phyloP scores from a whole-genome alignment of 35 echinoderm and acorn worm species.

The Stichopus chloronotus region DNA sequence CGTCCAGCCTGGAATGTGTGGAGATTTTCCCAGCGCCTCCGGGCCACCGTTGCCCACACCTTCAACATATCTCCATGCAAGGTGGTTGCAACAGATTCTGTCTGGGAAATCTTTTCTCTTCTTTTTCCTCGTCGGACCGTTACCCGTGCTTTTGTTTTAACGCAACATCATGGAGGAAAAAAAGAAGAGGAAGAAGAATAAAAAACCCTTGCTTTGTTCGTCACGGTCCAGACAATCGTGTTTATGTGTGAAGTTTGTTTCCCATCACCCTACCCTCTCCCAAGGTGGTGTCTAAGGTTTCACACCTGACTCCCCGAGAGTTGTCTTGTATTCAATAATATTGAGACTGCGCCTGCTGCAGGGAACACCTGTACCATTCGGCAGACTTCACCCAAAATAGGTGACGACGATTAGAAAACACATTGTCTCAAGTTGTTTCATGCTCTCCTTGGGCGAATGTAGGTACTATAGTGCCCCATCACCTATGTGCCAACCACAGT shows the following conservation, averaged over 20 bases:
- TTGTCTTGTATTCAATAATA: too few relatives aligned
- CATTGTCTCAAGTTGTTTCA: too few relatives aligned
- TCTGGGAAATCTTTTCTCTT: background rate
- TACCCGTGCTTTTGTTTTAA: conserved; percentile 15
- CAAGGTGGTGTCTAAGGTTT: background rate
- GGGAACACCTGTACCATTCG: background rate
- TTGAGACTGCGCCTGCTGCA: background rate
- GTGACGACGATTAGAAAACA: too few relatives aligned
- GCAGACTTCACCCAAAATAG: too few relatives aligned
- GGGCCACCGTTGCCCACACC: conserved; percentile 26
- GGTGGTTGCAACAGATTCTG: conserved; percentile 16
- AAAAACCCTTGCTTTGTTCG: conserved; percentile 17
- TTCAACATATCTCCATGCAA: conserved; percentile 21
- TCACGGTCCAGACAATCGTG: background rate
- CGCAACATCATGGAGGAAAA: background rate
- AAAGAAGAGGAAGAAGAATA: background rate
- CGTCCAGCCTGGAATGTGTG: background rate
- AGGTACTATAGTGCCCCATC: too few relatives aligned
- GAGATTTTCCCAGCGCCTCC: conserved; percentile 35
- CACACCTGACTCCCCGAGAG: background rate
- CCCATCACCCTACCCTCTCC: background rate
- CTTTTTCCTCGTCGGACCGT: background rate
- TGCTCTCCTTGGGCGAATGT: too few relatives aligned
- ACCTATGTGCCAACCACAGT: too few relatives aligned
- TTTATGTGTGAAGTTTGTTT: conserved; percentile 9